phyloP scores from a whole-genome alignment of 2,888 invertebrate genomes.

The Malacosoma neustria region DNA sequence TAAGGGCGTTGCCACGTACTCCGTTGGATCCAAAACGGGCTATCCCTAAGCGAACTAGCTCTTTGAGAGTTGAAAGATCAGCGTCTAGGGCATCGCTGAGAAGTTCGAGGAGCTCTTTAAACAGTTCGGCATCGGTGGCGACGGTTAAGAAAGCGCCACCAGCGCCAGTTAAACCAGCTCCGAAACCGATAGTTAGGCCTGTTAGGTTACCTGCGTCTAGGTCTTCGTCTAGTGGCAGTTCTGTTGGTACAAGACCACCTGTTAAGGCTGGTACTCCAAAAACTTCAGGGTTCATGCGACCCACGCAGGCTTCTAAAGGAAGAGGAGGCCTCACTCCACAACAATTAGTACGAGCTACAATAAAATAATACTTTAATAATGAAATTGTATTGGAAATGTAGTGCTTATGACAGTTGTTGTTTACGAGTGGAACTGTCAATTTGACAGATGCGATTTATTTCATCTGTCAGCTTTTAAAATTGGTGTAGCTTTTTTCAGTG shows the following conservation, averaged over 20 bases:
- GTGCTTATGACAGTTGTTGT: background rate
- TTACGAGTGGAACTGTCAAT: background rate
- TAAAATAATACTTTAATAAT: slow-evolving; percentile 29
- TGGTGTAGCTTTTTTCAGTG: too few relatives aligned
- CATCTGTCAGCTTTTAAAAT: too few relatives aligned
- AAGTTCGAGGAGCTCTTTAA: slow-evolving; percentile 88
- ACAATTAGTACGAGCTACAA: slow-evolving; percentile 39
- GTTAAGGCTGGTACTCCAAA: slow-evolving; percentile 41
- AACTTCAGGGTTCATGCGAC: slow-evolving; percentile 86
- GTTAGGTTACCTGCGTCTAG: slow-evolving; percentile 61
- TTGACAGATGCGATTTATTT: too few relatives aligned
- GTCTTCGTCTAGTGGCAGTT: slow-evolving; percentile 64
- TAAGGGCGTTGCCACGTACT: slow-evolving; percentile 47
- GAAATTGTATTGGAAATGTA: slow-evolving; percentile 3
- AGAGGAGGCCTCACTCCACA: slow-evolving; percentile 62
- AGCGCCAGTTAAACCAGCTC: slow-evolving; percentile 46
- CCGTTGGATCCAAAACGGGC: slow-evolving; percentile 43
- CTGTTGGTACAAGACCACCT: slow-evolving; percentile 65
- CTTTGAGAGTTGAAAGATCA: slow-evolving; percentile 81
- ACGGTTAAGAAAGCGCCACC: slow-evolving; percentile 84
- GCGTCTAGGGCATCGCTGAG: slow-evolving; percentile 86
- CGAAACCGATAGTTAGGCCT: slow-evolving; percentile 63
- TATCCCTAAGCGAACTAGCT: slow-evolving; percentile 46
- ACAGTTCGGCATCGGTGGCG: slow-evolving; percentile 86
- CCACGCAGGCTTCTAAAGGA: slow-evolving; percentile 88